Percentiles rank a stretch among this genome's conserved stretches.
phyloP scores from a whole-genome alignment of 2,797 vertebrate genomes.

The Helarctos malayanus region DNA sequence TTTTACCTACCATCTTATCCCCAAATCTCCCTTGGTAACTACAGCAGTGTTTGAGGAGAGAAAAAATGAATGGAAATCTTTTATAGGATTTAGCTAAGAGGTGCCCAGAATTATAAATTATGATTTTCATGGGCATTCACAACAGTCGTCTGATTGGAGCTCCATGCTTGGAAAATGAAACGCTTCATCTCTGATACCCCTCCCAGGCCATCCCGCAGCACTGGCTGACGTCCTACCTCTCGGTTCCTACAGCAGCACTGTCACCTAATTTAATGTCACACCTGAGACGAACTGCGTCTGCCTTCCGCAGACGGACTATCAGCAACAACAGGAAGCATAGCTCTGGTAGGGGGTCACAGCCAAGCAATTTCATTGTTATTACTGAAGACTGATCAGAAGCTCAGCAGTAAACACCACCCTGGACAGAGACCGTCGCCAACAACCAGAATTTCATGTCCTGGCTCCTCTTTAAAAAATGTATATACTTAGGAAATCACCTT shows the following conservation, averaged over 20 bases:
- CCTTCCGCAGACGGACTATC: rapidly evolving
- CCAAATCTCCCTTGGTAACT: neutral
- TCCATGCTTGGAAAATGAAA: neutral
- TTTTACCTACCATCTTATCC: neutral
- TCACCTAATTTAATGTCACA: neutral
- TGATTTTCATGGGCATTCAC: neutral
- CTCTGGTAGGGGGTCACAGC: neutral
- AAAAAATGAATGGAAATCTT: neutral
- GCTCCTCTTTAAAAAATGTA: neutral
- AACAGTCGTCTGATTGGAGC: rapidly evolving
- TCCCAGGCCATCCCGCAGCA: neutral
- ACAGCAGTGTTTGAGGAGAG: neutral
- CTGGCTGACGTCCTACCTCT: rapidly evolving
- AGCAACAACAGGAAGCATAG: neutral
- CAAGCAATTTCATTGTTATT: neutral
- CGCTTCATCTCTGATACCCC: neutral
- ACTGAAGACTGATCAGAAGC: neutral
- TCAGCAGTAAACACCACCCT: neutral
- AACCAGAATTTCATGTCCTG: neutral
- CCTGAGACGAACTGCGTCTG: rapidly evolving
- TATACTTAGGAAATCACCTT: neutral
- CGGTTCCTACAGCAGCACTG: neutral
- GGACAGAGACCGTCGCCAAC: neutral
- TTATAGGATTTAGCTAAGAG: neutral
- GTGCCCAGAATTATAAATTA: neutral